A percentile compares a stretch with the other conserved stretches of the same genome.
These are phyloP conservation scores for Poeciliopsis turneri DNA, from an alignment of 2,797 vertebrate species.

Conservation along the genomic window DNA sequence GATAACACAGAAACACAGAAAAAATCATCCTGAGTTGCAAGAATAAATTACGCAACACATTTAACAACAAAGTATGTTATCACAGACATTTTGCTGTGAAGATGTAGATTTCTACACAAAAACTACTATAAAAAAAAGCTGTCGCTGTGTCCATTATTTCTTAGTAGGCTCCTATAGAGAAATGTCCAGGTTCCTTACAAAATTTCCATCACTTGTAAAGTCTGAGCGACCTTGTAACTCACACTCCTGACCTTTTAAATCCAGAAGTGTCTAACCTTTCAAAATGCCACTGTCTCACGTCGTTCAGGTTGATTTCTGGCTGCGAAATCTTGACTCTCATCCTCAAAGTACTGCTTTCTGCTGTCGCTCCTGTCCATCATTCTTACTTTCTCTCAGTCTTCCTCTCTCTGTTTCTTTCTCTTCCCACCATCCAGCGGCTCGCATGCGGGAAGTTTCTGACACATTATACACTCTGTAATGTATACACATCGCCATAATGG, in stretches of 20 bases:
- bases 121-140: neutral
- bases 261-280: conserved; percentile 21
- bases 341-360: conserved; percentile 38
- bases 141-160: neutral
- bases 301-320: neutral
- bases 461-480: conserved; percentile 83
- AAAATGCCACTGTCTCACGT: neutral
- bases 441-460: conserved; percentile 78
- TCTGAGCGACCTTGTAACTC: conserved; percentile 14
- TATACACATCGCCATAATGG: conserved; percentile 78
- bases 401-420: conserved; percentile 45
- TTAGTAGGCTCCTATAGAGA: neutral
- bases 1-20: neutral
- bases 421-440: conserved; percentile 69
- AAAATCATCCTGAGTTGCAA: neutral
- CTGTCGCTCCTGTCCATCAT: conserved; percentile 66
- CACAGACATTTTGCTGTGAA: neutral
- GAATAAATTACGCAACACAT: neutral
- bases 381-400: conserved; percentile 28
- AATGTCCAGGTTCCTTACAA: conserved; percentile 1
- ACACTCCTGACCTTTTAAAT: neutral
- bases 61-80: neutral
- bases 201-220: conserved; percentile 5
- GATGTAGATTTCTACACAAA: neutral
- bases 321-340: conserved; percentile 32